These are phyloP conservation scores for Clarias gariepinus DNA, from an alignment of 2,113 vertebrate species.

Conservation along the genomic window DNA sequence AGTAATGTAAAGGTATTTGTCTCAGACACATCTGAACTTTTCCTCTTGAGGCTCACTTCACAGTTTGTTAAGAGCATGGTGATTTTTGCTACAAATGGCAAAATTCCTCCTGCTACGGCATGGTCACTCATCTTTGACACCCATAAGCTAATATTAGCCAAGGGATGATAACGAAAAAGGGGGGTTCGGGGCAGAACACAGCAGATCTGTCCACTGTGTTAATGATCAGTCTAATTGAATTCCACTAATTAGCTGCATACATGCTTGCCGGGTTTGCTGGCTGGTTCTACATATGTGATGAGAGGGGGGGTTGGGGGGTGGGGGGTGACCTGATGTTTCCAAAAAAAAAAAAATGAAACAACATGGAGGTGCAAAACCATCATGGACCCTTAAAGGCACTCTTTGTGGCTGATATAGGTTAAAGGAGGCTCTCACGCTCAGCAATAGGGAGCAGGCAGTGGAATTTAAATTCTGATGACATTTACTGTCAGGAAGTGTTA, in stretches of 20 bases:
- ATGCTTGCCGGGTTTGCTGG: constrained; percentile 57
- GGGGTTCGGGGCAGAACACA: constrained; percentile 49
- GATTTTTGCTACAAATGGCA: neutral
- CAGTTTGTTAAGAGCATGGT: neutral
- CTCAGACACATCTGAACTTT: neutral
- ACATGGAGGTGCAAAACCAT: constrained; percentile 66
- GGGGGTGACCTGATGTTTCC: constrained; percentile 69
- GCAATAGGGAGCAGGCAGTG: constrained; percentile 69
- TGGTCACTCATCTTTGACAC: constrained; percentile 38
- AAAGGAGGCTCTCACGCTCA: constrained; percentile 71
- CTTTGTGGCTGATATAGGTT: constrained; percentile 72
- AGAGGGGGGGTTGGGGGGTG: constrained; percentile 48
- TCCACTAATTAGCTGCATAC: constrained; percentile 72
- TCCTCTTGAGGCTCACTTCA: neutral
- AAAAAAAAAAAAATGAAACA: constrained; percentile 48
- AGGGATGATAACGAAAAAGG: constrained; percentile 23
- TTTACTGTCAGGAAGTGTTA: constrained; percentile 81
- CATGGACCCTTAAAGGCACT: constrained; percentile 57
- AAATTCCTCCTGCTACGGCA: constrained; percentile 46
- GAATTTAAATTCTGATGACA: constrained; percentile 83
- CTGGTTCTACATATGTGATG: constrained; percentile 60
- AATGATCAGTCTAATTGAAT: constrained; percentile 73
- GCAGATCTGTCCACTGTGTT: constrained; percentile 73
- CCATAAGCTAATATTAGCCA: constrained; percentile 41
- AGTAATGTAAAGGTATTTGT: neutral